Evolutionary conservation across 2,888 invertebrate genomes (phyloP), one percentile per base, ranked within the genome.

Genomic region (Rotaria magnacalcarata): DNA sequence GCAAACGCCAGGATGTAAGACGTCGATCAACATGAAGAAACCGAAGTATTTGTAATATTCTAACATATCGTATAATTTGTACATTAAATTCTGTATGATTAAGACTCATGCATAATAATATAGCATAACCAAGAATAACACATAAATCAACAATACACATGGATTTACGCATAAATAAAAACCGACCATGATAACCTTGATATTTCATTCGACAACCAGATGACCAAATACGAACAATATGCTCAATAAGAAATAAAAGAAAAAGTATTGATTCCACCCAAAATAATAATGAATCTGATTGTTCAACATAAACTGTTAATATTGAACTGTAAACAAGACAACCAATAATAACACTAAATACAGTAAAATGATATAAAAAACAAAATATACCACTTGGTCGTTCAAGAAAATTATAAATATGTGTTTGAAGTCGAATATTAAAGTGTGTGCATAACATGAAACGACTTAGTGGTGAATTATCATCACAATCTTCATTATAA

Each of bases 21-120:
- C 60, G 74, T 74, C 87, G 80, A 75, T 87, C 87, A 21, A 87
- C 60, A 84, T 87, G 85, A 16, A 87, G 52, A 60, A 87, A 85
- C 54, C 87, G 74, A n/a, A 85, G 52, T 52, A 87, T 85, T 84
- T 87, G 87, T 21, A 84, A 85, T 41, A 87, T 58, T 56, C 85
- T 60, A 27, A 85, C 47, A 24, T 75, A 75, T 24, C 75, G 2
- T 24, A 75, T 19, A 10, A 75, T 7, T 75, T 75, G 75, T 27
- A 52, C 16, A 56, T 34, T 52, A 56, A 84, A 54, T 84, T 84
- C 21, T 84, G 52, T 52, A 34, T 34, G 27, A 84, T 10, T 34
- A 19, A 43, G 34, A 21, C 67, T 54, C 43, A 85, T 60, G 24
- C 80, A 50, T 34, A 87, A 47, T 10, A 85, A n/a, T 16, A 84